These are phyloP conservation scores for Prochilodus magdalenae DNA, from an alignment of 2,113 vertebrate species.

Conservation along the genomic window DNA sequence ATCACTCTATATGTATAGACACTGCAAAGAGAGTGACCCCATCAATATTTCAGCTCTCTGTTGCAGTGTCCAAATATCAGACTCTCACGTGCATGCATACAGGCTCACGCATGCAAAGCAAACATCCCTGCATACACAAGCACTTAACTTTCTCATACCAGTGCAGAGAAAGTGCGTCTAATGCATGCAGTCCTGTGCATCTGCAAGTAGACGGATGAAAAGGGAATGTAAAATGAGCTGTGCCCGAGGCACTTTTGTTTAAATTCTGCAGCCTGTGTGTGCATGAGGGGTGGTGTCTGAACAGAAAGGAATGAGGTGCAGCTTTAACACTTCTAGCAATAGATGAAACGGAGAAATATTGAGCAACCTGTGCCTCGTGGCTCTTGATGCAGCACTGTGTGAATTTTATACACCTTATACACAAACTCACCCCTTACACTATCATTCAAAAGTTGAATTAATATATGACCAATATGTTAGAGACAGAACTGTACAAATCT, in stretches of 20 bases:
- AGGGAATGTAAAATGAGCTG: constrained; percentile 34
- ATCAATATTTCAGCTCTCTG: constrained; percentile 36
- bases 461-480: no score
- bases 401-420: no score
- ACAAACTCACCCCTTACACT: no score
- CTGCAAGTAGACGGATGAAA: constrained; percentile 17
- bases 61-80: constrained; percentile 16
- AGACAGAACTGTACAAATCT: no score
- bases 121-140: constrained; percentile 6
- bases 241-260: constrained; percentile 2
- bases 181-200: constrained; percentile 1
- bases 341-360: neutral
- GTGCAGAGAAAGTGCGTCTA: constrained; percentile 12
- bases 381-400: neutral
- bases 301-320: neutral
- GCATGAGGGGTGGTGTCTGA: constrained; percentile 15
- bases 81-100: neutral
- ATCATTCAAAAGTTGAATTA: no score
- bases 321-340: constrained; percentile 7
- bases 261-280: neutral
- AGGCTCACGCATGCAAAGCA: neutral
- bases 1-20: constrained; percentile 42
- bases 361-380: neutral
- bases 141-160: neutral
- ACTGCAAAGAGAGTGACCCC: constrained; percentile 33